Evolutionary conservation across 2,113 vertebrate genomes (phyloP).

Genomic region (Neolamprologus fasciatus): DNA sequence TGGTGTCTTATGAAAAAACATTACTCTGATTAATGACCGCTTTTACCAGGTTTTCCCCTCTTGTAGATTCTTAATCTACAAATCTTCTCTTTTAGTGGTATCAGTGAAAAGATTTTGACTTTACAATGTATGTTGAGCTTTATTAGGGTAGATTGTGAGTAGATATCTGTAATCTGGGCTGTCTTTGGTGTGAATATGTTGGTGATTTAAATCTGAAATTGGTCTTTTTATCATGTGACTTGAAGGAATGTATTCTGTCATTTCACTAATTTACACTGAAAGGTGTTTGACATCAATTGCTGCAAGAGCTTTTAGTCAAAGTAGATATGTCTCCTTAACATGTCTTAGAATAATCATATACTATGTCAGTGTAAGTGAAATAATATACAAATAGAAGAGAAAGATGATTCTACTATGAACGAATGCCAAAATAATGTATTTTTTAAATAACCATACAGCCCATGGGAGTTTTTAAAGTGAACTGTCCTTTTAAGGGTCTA

Average conservation of each 20-base stretch:
- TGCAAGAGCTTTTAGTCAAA: neutral
- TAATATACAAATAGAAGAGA: neutral
- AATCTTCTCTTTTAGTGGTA: neutral
- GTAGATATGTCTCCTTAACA: neutral
- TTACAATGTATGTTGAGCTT: neutral
- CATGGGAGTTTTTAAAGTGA: neutral
- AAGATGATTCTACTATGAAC: neutral
- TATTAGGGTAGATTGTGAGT: neutral
- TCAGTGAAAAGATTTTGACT: neutral
- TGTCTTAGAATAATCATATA: neutral
- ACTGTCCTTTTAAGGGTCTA: neutral
- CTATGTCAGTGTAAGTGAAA: neutral
- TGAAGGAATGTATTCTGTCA: neutral
- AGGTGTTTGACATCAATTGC: neutral
- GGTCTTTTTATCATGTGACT: neutral
- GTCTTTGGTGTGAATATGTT: neutral
- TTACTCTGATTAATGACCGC: neutral
- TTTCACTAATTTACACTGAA: neutral
- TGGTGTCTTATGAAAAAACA: neutral
- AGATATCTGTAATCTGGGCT: neutral
- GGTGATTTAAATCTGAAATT: neutral
- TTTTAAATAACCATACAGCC: neutral
- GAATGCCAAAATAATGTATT: neutral
- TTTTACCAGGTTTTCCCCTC: neutral
- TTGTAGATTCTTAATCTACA: neutral